Evolutionary conservation across 2,888 invertebrate genomes (phyloP).

Genomic region (Trissonchulus sp.): DNA sequence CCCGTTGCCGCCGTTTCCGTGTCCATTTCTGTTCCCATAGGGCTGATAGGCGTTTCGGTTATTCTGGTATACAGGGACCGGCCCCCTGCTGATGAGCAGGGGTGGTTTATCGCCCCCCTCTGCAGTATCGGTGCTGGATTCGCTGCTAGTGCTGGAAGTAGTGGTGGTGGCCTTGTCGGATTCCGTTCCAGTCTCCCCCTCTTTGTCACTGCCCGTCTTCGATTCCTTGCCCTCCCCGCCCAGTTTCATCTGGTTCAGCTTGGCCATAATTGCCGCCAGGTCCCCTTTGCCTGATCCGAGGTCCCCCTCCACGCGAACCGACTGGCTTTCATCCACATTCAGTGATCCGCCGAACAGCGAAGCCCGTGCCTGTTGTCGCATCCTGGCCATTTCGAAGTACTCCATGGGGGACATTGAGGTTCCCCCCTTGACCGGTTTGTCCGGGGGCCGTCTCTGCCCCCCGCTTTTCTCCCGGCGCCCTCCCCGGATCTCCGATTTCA

Average conservation of each 20-base stretch:
- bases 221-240: not conserved
- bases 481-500: too few species aligned
- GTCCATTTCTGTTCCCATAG: not conserved
- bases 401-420: slow-evolving; percentile 43
- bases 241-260: not conserved
- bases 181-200: not conserved
- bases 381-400: slow-evolving; percentile 45
- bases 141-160: not conserved
- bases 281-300: not conserved
- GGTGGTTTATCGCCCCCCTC: not conserved
- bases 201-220: not conserved
- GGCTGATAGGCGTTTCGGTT: not conserved
- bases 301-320: not conserved
- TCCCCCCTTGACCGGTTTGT: too few species aligned
- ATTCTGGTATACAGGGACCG: not conserved
- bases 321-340: slow-evolving; percentile 37
- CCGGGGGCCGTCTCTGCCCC: too few species aligned
- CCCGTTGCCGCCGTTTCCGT: not conserved
- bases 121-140: not conserved
- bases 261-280: not conserved
- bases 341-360: slow-evolving; percentile 44
- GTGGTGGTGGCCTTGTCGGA: not conserved
- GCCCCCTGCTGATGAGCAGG: not conserved
- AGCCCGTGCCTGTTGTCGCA: slow-evolving; percentile 47
- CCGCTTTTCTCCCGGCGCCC: too few species aligned